Evolutionary conservation across 2,113 vertebrate species (phyloP).

Genomic region (Meriones unguiculatus): DNA sequence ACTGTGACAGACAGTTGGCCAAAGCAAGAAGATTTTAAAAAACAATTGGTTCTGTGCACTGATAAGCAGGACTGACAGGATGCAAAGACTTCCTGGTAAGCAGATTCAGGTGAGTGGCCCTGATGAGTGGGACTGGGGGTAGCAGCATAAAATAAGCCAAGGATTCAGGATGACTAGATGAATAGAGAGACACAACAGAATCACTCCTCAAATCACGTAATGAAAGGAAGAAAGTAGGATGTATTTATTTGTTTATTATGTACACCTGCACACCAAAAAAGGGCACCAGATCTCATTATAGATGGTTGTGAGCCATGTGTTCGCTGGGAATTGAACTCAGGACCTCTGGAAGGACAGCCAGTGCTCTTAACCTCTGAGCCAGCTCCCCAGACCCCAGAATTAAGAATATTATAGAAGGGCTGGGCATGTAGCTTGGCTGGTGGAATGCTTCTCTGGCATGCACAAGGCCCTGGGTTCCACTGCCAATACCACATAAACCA

Average conservation of each 20-base stretch:
- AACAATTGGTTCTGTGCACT: rapidly evolving
- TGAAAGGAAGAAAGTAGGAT: background rate
- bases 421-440: background rate
- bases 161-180: background rate
- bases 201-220: background rate
- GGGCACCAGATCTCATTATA: too few relatives aligned
- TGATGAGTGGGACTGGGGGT: background rate
- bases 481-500: background rate
- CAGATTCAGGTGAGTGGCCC: background rate
- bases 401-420: background rate
- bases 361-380: too few relatives aligned
- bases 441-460: background rate
- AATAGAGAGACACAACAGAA: background rate
- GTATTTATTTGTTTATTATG: too few relatives aligned
- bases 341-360: too few relatives aligned
- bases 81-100: background rate
- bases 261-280: too few relatives aligned
- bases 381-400: background rate
- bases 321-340: too few relatives aligned
- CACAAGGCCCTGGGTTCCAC: background rate
- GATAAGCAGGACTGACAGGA: background rate
- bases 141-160: background rate
- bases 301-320: too few relatives aligned
- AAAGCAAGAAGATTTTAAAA: background rate
- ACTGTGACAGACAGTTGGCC: background rate